Conservation (phyloP, 2,888 invertebrate genomes). For the Alloscopus bannaensis region DNA sequence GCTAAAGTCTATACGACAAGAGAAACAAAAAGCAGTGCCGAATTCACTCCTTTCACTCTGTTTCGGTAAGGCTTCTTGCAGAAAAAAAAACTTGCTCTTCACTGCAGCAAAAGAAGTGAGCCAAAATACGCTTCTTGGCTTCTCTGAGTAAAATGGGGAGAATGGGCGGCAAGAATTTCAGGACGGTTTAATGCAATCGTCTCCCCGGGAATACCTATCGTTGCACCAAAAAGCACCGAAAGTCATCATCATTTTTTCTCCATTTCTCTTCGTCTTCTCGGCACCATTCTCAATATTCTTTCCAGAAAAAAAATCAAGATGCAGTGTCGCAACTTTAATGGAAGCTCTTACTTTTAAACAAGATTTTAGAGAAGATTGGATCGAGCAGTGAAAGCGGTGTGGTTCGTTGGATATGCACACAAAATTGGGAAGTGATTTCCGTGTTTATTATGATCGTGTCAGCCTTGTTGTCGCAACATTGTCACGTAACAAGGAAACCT, state of each 20-base stretch:
- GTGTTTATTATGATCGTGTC: slow-evolving; percentile 25
- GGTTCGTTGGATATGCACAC: background rate
- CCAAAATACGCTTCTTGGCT: background rate
- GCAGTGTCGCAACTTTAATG: too few species aligned
- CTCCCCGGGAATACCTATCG: slow-evolving; percentile 14
- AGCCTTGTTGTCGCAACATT: slow-evolving; percentile 25
- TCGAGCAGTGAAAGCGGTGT: background rate
- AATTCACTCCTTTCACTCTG: too few species aligned
- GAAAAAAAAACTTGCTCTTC: too few species aligned
- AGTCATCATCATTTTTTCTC: slow-evolving; percentile 1
- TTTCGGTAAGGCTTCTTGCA: too few species aligned
- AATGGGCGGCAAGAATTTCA: slow-evolving; percentile 3
- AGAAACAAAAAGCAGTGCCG: too few species aligned
- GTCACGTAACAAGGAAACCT: slow-evolving; percentile 17
- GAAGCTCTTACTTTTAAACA: too few species aligned
- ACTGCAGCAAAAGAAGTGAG: too few species aligned
- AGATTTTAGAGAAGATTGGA: too few species aligned
- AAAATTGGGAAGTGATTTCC: slow-evolving; percentile 4
- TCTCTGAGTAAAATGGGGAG: background rate
- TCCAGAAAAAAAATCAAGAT: too few species aligned
- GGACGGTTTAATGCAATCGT: slow-evolving; percentile 25
- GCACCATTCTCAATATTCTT: slow-evolving; percentile 15
- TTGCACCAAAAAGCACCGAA: slow-evolving; percentile 1
- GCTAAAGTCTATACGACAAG: too few species aligned
- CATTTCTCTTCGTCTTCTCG: slow-evolving; percentile 15